A percentile compares a stretch with the other conserved stretches of the same genome.
Evolutionary conservation across 2,113 vertebrate species (phyloP).

Genomic region (Indicator indicator): DNA sequence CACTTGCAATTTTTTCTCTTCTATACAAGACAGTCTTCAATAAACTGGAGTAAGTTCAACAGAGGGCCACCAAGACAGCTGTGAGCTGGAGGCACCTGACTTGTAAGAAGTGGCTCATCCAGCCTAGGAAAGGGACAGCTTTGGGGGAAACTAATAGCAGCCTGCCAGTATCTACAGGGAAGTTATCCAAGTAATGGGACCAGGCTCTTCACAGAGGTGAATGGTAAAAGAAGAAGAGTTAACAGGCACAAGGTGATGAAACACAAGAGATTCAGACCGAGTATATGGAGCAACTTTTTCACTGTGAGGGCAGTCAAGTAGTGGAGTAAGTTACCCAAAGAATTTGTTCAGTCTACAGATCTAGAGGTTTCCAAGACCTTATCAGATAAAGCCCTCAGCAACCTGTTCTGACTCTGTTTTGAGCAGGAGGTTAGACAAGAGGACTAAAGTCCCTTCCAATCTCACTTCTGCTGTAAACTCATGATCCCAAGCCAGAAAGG

Average conservation of each 20-base stretch:
- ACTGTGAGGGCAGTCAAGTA: neutral
- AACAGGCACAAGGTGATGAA: neutral
- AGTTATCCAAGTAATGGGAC: neutral
- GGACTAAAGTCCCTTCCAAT: neutral
- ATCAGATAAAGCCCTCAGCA: neutral
- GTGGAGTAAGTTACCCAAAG: neutral
- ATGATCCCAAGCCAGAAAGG: neutral
- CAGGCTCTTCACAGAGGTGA: neutral
- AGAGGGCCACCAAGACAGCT: neutral
- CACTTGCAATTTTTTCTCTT: neutral
- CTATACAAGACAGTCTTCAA: neutral
- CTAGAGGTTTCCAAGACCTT: neutral
- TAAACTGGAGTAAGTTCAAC: neutral
- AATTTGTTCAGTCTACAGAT: neutral
- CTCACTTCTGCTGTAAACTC: neutral
- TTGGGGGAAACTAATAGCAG: neutral
- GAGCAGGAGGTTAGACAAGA: neutral
- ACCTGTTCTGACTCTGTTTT: neutral
- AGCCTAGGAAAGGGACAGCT: neutral
- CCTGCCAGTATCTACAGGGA: neutral
- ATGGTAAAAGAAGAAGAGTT: neutral
- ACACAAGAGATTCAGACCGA: neutral
- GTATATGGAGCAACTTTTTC: neutral
- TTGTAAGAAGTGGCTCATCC: neutral
- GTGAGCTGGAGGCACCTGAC: neutral